Base-by-base conservation (phyloP, 2,888 invertebrate species). In the Patella caerulea region DNA sequence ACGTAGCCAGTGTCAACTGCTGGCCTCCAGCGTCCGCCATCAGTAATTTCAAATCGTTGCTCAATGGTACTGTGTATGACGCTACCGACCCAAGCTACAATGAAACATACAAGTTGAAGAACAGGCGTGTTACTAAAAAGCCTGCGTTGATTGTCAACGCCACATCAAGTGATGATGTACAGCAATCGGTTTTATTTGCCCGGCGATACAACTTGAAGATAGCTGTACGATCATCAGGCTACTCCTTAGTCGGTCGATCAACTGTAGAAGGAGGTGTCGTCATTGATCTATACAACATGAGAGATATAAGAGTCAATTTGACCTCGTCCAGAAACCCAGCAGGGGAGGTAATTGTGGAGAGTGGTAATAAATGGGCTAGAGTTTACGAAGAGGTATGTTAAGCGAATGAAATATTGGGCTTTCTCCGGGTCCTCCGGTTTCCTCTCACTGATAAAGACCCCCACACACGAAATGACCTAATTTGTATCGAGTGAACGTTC, bases 131-230 rank as follows among this genome's bases (percentile, higher is more conserved):
- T 3, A 77, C 74, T 0, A 78, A 76, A 69, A 65, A 73, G 9
- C 84, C 84, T 2, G 71, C 59, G 17, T 19, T 72, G 5, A 80
- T 84, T 3, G 78, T 75, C 1, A n/a, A 70, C 24, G 79, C 76
- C 9, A 14, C 29, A 3, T 71, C 78, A 9, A 72, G 65, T 11
- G 65, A 82, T 17, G 86, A 87, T 76, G 81, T 87, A 3, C 78
- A 83, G 73, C 69, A 79, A 17, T 74, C 82, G 9, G 65, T 76
- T 56, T 5, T 45, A 45, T 52, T 76, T 24, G 15, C 55, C 59
- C 12, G 14, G n/a, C 29, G 15, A 56, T 5, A 24, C 34, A 29
- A 17, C 29, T 15, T 59, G 17, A 24, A 56, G 19, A 7, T 65
- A 4, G 65, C 65, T 19, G 65, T 65, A 19, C 65, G 24, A n/a